These are phyloP conservation scores for Macrotus californicus DNA, from an alignment of 2,113 vertebrate genomes.

Conservation along the genomic window DNA sequence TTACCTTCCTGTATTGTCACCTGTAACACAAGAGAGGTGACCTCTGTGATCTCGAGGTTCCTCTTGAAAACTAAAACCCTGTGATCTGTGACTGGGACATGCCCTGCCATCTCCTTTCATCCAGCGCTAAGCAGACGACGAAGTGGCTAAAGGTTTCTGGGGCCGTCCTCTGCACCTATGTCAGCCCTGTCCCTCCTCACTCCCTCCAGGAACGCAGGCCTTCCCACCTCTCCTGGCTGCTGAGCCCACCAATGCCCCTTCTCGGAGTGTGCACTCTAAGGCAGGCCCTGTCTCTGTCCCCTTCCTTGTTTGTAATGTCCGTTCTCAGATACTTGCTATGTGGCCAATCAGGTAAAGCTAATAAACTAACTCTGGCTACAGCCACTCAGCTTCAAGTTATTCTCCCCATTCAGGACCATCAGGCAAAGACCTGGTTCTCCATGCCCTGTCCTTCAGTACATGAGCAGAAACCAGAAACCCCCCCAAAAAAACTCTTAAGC, in stretches of 20 bases:
- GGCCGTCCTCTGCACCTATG: not conserved
- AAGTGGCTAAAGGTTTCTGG: not conserved
- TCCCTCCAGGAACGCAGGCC: no score
- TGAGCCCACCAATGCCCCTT: not conserved
- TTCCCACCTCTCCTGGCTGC: not conserved
- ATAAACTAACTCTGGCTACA: not conserved
- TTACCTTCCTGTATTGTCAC: not conserved
- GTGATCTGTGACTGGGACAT: not conserved
- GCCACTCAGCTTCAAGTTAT: not conserved
- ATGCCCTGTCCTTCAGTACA: not conserved
- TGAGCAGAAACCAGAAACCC: not conserved
- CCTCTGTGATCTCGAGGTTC: not conserved
- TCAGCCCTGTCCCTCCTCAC: not conserved
- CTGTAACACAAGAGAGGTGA: not conserved
- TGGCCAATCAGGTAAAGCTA: not conserved
- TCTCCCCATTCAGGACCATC: rapidly evolving
- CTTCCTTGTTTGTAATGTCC: not conserved
- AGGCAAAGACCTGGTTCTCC: not conserved
- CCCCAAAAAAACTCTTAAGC: not conserved
- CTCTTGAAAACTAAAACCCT: not conserved
- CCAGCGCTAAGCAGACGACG: not conserved
- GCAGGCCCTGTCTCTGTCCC: not conserved
- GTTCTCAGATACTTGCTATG: not conserved
- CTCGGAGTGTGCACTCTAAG: rapidly evolving
- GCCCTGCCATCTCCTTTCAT: not conserved